phyloP scores from a whole-genome alignment of 2,888 invertebrate species.

The Lypha dubia region DNA sequence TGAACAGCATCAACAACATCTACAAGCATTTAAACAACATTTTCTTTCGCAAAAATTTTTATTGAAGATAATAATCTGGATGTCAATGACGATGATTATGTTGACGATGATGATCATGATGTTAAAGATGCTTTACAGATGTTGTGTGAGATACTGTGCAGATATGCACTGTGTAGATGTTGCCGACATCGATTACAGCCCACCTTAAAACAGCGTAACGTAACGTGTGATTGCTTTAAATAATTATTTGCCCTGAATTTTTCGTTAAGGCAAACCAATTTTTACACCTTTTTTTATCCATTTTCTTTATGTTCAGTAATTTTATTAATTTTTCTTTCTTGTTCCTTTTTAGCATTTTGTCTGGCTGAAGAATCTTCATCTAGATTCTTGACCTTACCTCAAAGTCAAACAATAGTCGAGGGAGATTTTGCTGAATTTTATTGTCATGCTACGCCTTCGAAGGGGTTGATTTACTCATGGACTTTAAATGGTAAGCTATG shows the following conservation, averaged over 20 bases:
- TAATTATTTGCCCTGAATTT: slow-evolving; percentile 65
- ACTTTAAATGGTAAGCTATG: slow-evolving; percentile 81
- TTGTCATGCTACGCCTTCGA: slow-evolving; percentile 79
- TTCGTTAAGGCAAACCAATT: slow-evolving; percentile 32
- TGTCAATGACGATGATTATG: neutral
- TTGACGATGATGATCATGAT: slow-evolving; percentile 1
- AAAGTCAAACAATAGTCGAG: slow-evolving; percentile 82
- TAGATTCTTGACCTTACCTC: slow-evolving; percentile 80
- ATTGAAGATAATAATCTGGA: slow-evolving; percentile 2
- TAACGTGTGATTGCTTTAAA: slow-evolving; percentile 69
- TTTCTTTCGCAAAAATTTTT: slow-evolving; percentile 12
- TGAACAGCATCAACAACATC: slow-evolving; percentile 29
- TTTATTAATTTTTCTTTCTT: slow-evolving; percentile 21
- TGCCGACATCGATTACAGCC: slow-evolving; percentile 33
- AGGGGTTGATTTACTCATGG: slow-evolving; percentile 81
- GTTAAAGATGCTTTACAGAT: slow-evolving; percentile 9
- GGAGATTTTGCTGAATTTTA: slow-evolving; percentile 81
- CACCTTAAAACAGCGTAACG: slow-evolving; percentile 46
- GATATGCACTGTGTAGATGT: slow-evolving; percentile 13
- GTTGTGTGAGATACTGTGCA: neutral
- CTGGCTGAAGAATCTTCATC: slow-evolving; percentile 76
- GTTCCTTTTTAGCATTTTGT: slow-evolving; percentile 72
- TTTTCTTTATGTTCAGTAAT: slow-evolving; percentile 45
- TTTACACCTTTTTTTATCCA: slow-evolving; percentile 16
- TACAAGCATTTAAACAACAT: slow-evolving; percentile 28